Percentiles rank a stretch among this genome's conserved stretches.
Evolutionary conservation across 2,888 invertebrate genomes (phyloP).

Genomic region (Prosopocoilus inquinatus): DNA sequence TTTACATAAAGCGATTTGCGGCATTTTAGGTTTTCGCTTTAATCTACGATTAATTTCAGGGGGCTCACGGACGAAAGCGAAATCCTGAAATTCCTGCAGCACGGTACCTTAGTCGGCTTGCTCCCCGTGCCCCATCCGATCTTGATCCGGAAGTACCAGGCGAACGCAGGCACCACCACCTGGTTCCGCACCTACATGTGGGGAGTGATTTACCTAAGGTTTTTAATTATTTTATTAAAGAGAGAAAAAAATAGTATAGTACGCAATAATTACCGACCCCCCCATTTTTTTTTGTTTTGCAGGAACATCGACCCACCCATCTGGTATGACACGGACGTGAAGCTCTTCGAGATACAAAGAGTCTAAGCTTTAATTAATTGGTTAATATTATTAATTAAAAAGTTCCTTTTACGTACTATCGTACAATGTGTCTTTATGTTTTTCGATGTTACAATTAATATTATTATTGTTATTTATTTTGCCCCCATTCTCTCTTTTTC

Average conservation of each 20-base stretch:
- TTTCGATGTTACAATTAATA: no score
- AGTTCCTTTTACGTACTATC: no score
- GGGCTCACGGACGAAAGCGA: conserved; percentile 99
- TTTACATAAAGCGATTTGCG: no score
- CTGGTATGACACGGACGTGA: conserved; percentile 99
- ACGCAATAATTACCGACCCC: not conserved
- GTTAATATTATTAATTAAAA: no score
- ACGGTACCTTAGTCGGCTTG: conserved; percentile 95
- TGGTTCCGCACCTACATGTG: conserved; percentile 99
- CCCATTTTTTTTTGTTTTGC: conserved; percentile 41
- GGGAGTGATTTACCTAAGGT: conserved; percentile 98
- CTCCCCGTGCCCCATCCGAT: conserved; percentile 99
- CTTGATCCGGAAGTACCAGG: conserved; percentile 97
- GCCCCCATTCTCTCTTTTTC: no score
- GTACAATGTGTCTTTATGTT: not conserved
- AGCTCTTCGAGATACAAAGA: conserved; percentile 97
- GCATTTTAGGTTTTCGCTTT: no score
- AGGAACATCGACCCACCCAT: conserved; percentile 98
- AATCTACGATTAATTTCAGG: conserved; percentile 52
- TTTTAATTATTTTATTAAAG: conserved; percentile 14
- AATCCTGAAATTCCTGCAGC: conserved; percentile 97
- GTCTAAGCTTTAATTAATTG: conserved; percentile 61
- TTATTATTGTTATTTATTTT: no score
- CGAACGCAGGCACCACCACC: conserved; percentile 96
- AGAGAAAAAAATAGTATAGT: not conserved